Evolutionary conservation across 2,797 vertebrate genomes (phyloP), one percentile per base, ranked within the genome.

Genomic region (Peromyscus attwateri): DNA sequence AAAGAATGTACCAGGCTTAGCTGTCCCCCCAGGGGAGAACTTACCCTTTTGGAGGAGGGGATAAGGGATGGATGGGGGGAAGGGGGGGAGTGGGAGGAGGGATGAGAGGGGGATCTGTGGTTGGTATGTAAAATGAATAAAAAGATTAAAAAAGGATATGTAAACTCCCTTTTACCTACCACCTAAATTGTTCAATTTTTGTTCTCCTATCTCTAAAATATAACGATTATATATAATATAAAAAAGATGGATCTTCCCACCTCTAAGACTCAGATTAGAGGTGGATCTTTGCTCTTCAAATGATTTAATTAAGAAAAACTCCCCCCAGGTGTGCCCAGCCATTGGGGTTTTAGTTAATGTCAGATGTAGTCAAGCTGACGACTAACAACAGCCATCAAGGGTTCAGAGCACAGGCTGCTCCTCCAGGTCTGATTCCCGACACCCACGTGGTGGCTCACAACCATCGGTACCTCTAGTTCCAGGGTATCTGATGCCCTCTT

Each of bases 191-290:
- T 16, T 89, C 68, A 52, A n/a, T 19, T 93, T 3, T 64, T 81
- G 71, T 80, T 60, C 52, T 75, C 60, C 40, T 68, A 52, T 40
- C 84, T 95, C 92, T 62, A 85, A 91, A 89, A 82, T 43, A 80
- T 75, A 57, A 76, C 83, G 52, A 55, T 79, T 64, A n/a, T 34
- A 62, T 43, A 17, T 29, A 43, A 60, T 62, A 66, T 23, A 23
- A 57, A 17, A 57, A 57, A 57, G 55, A 17, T 57, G 55, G 60
- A 62, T 79, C 46, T 49, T 79, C 29, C 29, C 46, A 31, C 29
- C 19, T 49, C 1, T 29, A 52, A 31, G 76, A 76, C 13, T 25
- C 13, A 7, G 55, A 62, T 62, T 9, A 8, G 23, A 62, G 25
- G 23, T 62, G 7, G 23, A 25, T 37, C 52, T 81, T 81, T 37